Evolutionary conservation across 2,797 vertebrate species (phyloP), one percentile per base, ranked within the genome.

Genomic region (Fundulus diaphanus): DNA sequence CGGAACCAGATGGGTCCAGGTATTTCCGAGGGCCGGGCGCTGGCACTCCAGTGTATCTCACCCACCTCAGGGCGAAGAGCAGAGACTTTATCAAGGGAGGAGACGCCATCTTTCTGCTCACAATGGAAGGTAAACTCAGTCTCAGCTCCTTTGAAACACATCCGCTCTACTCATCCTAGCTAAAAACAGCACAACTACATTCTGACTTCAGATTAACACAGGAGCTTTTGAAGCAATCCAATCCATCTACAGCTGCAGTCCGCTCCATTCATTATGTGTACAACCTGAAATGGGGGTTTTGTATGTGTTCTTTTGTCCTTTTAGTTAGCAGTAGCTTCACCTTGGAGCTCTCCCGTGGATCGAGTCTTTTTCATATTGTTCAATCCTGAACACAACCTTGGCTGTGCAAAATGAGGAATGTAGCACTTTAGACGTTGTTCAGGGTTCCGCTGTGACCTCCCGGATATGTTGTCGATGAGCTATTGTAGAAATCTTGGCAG

Each of bases 11-110:
- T 70, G 97, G 97, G 70, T 96, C 93, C 66, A 79, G 73, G 37
- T 99, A 95, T 84, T 95, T 80, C 87, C 92, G 92, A 82, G 94
- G 96, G 40, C 90, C 81, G n/a, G 94, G 95, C 46, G 0, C 0
- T 7, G 97, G 97, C 74, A 97, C 92, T 0, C 5, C 9, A 0
- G 29, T 56, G 49, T 99, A 96, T 84, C 94, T 99, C 84, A 97
- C 95, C 48, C 93, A 96, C 3, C 72, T 94, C 75, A 94, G 96
- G 86, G 94, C 97, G 86, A 93, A 80, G 85, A 97, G 96, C 87
- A 95, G 96, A 79, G 90, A 98, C 77, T 99, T 97, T 75, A 95
- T 98, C 72, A 99, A 98, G 89, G 97, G 96, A 33, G 94, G 95
- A 54, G 86, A 96, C 24, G 92, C 94, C 87, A 96, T 95, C 84